Conservation (phyloP, 2,797 vertebrate genomes). For the Chrosomus eos region DNA sequence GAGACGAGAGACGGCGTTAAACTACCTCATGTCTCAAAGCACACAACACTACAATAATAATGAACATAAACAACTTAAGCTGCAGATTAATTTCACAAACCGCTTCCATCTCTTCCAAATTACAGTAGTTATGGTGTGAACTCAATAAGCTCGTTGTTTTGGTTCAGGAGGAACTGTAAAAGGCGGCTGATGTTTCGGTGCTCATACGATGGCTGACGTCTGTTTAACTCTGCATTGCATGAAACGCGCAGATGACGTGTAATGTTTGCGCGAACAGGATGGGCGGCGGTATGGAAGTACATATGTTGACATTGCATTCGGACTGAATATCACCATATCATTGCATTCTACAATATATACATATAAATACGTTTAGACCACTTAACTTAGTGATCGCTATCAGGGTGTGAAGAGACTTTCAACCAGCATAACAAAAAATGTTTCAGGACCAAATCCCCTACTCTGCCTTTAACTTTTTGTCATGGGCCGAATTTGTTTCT, state of each 20-base stretch:
- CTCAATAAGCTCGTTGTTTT: background rate
- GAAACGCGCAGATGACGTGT: background rate
- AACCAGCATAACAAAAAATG: background rate
- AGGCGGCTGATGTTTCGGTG: too few relatives aligned
- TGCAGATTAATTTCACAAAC: background rate
- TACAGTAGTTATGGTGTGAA: background rate
- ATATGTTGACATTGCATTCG: too few relatives aligned
- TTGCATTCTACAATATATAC: too few relatives aligned
- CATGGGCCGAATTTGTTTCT: background rate
- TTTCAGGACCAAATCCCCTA: background rate
- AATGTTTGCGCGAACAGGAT: too few relatives aligned
- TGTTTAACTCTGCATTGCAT: background rate
- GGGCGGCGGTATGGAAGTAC: background rate
- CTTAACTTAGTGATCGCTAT: too few relatives aligned
- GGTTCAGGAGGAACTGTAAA: background rate
- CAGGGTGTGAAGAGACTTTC: background rate
- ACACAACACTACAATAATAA: background rate
- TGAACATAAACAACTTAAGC: background rate
- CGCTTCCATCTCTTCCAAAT: background rate
- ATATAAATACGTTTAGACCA: too few relatives aligned
- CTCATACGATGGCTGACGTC: too few relatives aligned
- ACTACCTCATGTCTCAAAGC: background rate
- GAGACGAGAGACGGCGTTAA: background rate
- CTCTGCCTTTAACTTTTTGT: background rate
- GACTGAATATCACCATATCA: too few relatives aligned